Conservation (phyloP, 2,888 invertebrate species). For the Dicroscelio sp. region DNA sequence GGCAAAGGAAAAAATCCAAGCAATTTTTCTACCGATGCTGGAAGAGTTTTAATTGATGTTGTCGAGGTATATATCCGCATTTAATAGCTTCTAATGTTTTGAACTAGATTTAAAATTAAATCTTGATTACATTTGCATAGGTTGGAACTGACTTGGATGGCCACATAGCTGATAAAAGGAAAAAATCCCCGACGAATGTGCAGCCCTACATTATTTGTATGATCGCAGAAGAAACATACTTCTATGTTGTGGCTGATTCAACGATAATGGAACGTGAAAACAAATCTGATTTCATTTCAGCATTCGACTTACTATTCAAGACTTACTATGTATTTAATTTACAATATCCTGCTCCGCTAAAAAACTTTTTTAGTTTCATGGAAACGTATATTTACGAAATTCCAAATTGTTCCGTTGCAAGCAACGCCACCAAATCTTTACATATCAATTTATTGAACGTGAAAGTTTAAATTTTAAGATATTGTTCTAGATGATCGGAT, state of each 20-base stretch:
- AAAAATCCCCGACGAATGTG: neutral
- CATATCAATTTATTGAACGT: constrained; percentile 17
- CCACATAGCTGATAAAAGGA: neutral
- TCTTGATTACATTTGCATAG: neutral
- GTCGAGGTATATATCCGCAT: neutral
- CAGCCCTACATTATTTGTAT: constrained; percentile 52
- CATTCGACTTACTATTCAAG: constrained; percentile 63
- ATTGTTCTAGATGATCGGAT: no score
- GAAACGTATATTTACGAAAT: constrained; percentile 34
- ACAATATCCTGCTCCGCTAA: neutral
- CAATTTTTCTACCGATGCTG: neutral
- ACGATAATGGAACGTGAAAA: constrained; percentile 16
- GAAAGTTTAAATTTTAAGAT: no score
- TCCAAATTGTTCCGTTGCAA: neutral
- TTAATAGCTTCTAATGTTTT: neutral
- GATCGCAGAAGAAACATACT: constrained; percentile 8
- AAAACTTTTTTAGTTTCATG: constrained; percentile 31
- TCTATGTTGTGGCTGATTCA: constrained; percentile 16
- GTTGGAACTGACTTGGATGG: constrained; percentile 12
- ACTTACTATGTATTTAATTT: constrained; percentile 17
- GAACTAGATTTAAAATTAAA: neutral
- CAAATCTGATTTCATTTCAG: neutral
- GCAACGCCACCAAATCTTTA: neutral
- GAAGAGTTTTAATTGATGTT: neutral
- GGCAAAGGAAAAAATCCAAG: neutral